Evolutionary conservation across 2,888 invertebrate species (phyloP), one percentile per base, ranked within the genome.

Genomic region (Balanococcus diminutus): DNA sequence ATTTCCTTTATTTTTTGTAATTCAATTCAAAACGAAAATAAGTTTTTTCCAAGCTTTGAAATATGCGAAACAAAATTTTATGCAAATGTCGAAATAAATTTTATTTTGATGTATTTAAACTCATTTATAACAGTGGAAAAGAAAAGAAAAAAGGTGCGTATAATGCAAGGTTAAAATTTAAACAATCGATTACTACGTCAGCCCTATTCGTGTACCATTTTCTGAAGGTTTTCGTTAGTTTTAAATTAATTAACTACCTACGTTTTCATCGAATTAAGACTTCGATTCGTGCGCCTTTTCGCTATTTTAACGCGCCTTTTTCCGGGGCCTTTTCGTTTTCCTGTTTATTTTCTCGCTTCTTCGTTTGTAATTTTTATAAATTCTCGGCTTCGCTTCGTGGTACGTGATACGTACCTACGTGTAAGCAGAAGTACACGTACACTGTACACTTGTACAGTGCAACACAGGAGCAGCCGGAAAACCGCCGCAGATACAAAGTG

Each of bases 171-270:
- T 61, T 61, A 25, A 61, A 61, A 61, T 61, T 61, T 61, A 61
- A 61, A 61, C 61, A 61, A 4, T 22, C 61, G 25, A 61, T 61
- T 61, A 61, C 61, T 25, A 25, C 22, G 61, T 25, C 46, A 25
- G 61, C 61, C 61, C 61, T 61, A 11, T 61, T 25, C 61, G 61
- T 61, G 61, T 61, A 61, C 61, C 25, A 61, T 61, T 61, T 61
- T 25, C 61, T 25, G 61, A 61, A 61, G 61, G 61, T 61, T 61
- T 61, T 61, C 61, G 61, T 61, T 61, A 61, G 22, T 61, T 61
- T 61, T 25, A 61, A 61, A 61, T 25, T 61, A 61, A 61, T 61
- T 25, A 61, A 61, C 61, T 25, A 25, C 61, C n/a, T 25, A 25
- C 61, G 5, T 61, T 61, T 61, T 6, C 25, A 14, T 61, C 61